phyloP scores from a whole-genome alignment of 92 coral and sea anemone genomes.

The Paramuricea clavata region DNA sequence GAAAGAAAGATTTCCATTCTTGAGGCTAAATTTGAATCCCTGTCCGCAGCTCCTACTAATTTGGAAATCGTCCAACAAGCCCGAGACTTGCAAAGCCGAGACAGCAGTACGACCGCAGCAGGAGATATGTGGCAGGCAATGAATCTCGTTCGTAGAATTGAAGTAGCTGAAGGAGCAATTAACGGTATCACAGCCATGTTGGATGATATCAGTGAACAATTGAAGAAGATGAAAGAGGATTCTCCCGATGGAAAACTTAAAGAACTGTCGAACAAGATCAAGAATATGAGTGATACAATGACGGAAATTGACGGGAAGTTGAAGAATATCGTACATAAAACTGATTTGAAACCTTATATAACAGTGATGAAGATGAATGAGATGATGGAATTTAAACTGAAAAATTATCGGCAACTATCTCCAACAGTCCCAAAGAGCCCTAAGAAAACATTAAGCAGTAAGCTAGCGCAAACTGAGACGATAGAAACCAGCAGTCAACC shows the following conservation, averaged over 20 bases:
- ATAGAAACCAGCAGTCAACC: conserved; percentile 11
- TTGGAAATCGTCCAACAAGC: conserved; percentile 70
- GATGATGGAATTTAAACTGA: conserved; percentile 33
- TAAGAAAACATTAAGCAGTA: conserved; percentile 12
- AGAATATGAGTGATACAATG: neutral
- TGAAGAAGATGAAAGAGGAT: conserved; percentile 67
- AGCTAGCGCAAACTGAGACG: neutral
- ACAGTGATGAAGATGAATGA: conserved; percentile 39
- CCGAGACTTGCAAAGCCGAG: conserved; percentile 72
- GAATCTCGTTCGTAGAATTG: conserved; percentile 80
- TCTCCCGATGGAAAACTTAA: neutral
- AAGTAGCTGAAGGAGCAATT: conserved; percentile 81
- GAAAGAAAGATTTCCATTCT: conserved; percentile 75
- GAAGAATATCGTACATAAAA: conserved; percentile 4
- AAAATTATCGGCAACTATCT: conserved; percentile 4
- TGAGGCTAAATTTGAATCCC: conserved; percentile 78
- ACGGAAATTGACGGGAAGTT: conserved; percentile 18
- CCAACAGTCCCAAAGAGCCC: neutral
- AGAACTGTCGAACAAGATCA: neutral
- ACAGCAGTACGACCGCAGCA: conserved; percentile 85
- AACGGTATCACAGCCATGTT: conserved; percentile 85
- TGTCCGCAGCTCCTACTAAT: conserved; percentile 64
- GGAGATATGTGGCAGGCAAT: conserved; percentile 88
- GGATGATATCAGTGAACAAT: conserved; percentile 77
- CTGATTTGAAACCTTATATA: conserved; percentile 11